These are phyloP conservation scores for Sturnira hondurensis DNA, from an alignment of 2,113 vertebrate species.

Conservation along the genomic window DNA sequence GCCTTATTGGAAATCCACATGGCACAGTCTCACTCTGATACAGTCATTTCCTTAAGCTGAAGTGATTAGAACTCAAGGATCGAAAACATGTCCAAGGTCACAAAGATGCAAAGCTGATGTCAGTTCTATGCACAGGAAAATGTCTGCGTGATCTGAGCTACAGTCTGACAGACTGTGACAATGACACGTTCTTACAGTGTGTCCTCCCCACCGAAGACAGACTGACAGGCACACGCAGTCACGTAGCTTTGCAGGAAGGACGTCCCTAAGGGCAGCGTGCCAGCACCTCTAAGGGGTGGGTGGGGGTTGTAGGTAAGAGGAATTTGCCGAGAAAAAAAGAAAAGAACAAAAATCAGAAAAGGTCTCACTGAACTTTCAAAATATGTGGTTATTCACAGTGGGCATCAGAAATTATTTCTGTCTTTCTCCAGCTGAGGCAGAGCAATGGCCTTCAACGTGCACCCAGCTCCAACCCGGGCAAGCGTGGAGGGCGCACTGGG, in stretches of 20 bases:
- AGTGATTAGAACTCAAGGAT: neutral
- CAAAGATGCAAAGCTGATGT: neutral
- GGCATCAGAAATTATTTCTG: neutral
- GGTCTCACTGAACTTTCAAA: neutral
- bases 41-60: neutral
- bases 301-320: neutral
- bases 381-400: neutral
- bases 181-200: neutral
- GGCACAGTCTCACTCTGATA: neutral
- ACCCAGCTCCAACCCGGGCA: no score
- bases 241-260: neutral
- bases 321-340: neutral
- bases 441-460: accelerated
- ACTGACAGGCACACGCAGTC: accelerated
- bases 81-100: neutral
- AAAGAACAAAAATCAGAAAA: neutral
- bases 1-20: neutral
- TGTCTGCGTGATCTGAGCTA: neutral
- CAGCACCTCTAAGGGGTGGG: accelerated
- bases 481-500: neutral
- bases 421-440: neutral
- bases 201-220: neutral
- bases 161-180: neutral
- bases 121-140: neutral
- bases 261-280: accelerated